Evolutionary conservation across 2,888 invertebrate species (phyloP), one percentile per base, ranked within the genome.

Genomic region (Lasioglossum marginatum): DNA sequence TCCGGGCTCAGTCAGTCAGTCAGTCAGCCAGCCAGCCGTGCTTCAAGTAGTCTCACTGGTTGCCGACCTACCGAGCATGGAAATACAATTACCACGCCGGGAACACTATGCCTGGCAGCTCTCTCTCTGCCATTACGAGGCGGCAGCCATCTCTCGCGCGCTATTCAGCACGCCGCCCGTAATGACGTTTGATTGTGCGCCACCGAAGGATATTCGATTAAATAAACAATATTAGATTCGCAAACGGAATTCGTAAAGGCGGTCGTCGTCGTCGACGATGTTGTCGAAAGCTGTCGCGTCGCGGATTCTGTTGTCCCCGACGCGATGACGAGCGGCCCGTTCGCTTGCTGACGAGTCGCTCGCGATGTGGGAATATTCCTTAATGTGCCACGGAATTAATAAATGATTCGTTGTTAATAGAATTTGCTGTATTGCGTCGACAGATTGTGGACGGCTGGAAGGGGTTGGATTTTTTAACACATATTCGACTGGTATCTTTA

Each of bases 161-260:
- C 82, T 72, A 82, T 77, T 87, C 85, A 79, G 74, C 77, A 81
- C 81, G 68, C 57, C 82, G 60, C 75, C 88, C 92, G 93, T 95
- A 95, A 95, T 93, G 94, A 94, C 89, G 94, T 93, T 92, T 94
- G 94, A 95, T 95, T 95, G 94, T 95, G 93, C 94, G 93, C 94
- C 87, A 90, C 93, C 92, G 86, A 89, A 92, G 95, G 93, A 94
- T 95, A 95, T 95, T 95, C 92, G 91, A 93, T 95, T 94, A 94
- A 94, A 94, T 92, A 94, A 94, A 95, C 94, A 94, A 94, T 94
- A 94, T 94, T 94, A 92, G 93, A 93, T 91, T 91, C 90, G 86
- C 91, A 92, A 94, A 92, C 93, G 92, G 78, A 81, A 81, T 85
- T 81, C 79, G 79, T 77, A 77, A 78, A 72, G 60, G 73, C 79